Conservation (phyloP, 2,888 invertebrate species). For the Onchidella celtica region DNA sequence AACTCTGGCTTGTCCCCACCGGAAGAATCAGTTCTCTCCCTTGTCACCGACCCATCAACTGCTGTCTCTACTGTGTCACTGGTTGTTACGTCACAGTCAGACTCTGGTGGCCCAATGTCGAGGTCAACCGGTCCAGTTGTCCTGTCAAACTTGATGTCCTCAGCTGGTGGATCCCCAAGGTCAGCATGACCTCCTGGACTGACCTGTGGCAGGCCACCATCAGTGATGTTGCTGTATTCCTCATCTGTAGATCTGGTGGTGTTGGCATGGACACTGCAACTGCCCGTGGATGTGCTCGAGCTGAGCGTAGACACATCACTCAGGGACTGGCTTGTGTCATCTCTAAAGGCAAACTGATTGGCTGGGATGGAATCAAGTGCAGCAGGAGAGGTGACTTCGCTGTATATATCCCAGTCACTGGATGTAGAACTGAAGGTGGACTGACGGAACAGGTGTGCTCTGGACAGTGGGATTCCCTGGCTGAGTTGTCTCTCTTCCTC, state of each 20-base stretch:
- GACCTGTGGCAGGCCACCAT: neutral
- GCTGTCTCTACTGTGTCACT: neutral
- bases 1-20: neutral
- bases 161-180: neutral
- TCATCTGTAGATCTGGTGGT: too few relatives aligned
- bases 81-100: neutral
- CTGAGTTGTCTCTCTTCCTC: slow-evolving; percentile 61
- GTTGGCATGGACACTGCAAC: too few relatives aligned
- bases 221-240: neutral
- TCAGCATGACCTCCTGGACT: neutral
- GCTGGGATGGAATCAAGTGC: slow-evolving; percentile 54
- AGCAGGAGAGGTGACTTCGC: slow-evolving; percentile 62
- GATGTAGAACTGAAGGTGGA: slow-evolving; percentile 62
- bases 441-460: slow-evolving; percentile 59
- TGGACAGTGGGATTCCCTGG: slow-evolving; percentile 60
- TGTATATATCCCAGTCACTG: slow-evolving; percentile 71
- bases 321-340: neutral
- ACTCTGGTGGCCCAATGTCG: neutral
- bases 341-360: slow-evolving; percentile 48
- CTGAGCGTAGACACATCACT: slow-evolving; percentile 31
- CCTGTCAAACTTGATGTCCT: neutral
- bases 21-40: neutral
- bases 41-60: neutral
- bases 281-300: neutral
- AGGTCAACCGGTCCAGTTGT: neutral